These are phyloP conservation scores for Chionoecetes opilio DNA, from an alignment of 1,140 invertebrate species.

Conservation along the genomic window DNA sequence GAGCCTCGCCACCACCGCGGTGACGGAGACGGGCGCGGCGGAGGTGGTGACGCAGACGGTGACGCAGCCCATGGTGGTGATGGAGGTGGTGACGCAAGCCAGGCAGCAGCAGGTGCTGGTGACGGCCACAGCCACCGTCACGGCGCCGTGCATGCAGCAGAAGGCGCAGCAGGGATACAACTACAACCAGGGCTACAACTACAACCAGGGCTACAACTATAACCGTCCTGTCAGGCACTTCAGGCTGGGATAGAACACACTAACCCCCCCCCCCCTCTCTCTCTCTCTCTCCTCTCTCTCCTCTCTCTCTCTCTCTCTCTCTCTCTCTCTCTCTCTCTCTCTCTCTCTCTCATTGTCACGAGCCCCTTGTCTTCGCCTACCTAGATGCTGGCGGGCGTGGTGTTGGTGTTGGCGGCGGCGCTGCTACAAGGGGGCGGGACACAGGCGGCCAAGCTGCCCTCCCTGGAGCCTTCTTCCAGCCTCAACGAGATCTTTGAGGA, in stretches of 20 bases:
- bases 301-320: background rate
- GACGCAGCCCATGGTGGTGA: background rate
- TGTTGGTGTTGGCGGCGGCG: background rate
- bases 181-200: no score
- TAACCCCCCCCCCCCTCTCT: no score
- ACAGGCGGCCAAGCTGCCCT: background rate
- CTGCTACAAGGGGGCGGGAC: background rate
- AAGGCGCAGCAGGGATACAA: no score
- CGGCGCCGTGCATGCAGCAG: background rate
- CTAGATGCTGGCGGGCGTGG: background rate
- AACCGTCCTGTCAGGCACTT: no score
- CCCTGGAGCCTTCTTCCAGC: background rate
- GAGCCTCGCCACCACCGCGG: background rate
- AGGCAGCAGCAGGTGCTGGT: background rate
- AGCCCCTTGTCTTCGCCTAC: background rate
- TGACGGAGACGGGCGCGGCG: background rate
- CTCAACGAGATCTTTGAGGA: background rate
- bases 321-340: background rate
- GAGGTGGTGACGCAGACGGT: background rate
- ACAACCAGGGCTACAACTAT: no score
- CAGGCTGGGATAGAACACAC: no score
- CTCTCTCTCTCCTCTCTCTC: no score
- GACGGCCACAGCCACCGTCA: background rate
- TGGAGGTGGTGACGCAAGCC: background rate
- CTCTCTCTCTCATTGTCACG: background rate